A percentile compares a stretch with the other conserved stretches of the same genome.
Evolutionary conservation across 92 coral and sea anemone genomes (phyloP).

Genomic region (Porites evermanni): DNA sequence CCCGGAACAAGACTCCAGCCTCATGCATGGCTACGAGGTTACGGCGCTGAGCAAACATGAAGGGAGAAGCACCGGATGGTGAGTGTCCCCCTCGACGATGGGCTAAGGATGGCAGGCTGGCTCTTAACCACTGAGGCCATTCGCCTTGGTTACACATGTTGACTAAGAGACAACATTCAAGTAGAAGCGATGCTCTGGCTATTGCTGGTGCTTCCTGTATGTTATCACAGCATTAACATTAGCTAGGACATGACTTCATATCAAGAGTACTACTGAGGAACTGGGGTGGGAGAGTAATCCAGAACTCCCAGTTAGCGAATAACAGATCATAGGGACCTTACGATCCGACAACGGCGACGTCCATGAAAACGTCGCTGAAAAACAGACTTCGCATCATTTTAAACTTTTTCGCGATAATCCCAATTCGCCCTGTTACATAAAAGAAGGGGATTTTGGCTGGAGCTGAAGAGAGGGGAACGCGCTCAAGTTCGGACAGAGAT

Average conservation of each 20-base stretch:
- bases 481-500: no score
- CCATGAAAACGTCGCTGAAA: no score
- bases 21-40: slow-evolving; percentile 98
- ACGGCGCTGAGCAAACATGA: slow-evolving; percentile 88
- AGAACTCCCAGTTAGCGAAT: no score
- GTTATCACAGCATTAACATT: neutral
- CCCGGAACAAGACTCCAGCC: slow-evolving; percentile 92
- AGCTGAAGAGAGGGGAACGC: no score
- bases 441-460: no score
- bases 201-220: slow-evolving; percentile 94
- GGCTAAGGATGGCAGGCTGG: slow-evolving; percentile 87
- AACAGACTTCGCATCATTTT: no score
- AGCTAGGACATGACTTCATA: neutral
- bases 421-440: no score
- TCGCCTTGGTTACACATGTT: slow-evolving; percentile 95
- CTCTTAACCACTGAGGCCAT: slow-evolving; percentile 98
- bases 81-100: slow-evolving; percentile 79
- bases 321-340: no score
- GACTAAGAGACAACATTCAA: slow-evolving; percentile 92
- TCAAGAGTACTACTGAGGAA: neutral
- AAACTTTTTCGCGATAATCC: no score
- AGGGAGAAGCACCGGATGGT: slow-evolving; percentile 64
- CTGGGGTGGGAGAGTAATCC: no score
- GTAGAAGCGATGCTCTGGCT: slow-evolving; percentile 89
- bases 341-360: no score